These are phyloP conservation scores for Chromobotia macracanthus DNA, from an alignment of 2,797 vertebrate species.

Conservation along the genomic window DNA sequence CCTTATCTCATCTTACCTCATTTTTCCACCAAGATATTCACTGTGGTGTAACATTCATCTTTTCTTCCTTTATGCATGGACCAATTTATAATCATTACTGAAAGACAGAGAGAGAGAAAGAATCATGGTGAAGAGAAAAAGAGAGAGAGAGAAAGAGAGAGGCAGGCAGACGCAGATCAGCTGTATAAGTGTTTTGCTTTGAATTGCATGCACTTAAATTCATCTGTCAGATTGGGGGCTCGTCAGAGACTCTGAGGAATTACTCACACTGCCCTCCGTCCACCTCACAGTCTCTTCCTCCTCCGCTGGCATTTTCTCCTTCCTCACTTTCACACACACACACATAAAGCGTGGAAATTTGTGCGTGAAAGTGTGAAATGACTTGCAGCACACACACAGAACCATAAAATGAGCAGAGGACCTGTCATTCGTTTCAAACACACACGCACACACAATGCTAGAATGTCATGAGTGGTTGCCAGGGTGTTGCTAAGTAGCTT, in stretches of 20 bases:
- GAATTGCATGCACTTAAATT: conserved; percentile 37
- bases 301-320: conserved; percentile 38
- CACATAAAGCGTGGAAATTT: conserved; percentile 12
- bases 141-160: neutral
- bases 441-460: neutral
- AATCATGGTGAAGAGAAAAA: neutral
- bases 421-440: neutral
- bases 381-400: conserved; percentile 5
- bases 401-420: conserved; percentile 1
- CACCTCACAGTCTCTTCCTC: conserved; percentile 9
- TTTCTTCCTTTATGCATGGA: neutral
- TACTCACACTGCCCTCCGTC: conserved; percentile 24
- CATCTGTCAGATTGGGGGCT: conserved; percentile 29
- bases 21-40: conserved; percentile 6
- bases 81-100: neutral
- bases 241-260: conserved; percentile 19
- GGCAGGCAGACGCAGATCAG: neutral
- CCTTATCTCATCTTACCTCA: neutral
- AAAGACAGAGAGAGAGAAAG: neutral
- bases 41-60: neutral
- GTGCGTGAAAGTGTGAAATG: conserved; percentile 30
- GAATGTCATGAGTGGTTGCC: too few relatives aligned
- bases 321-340: conserved; percentile 22
- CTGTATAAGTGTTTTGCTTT: conserved; percentile 17
- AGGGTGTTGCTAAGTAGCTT: too few relatives aligned